Conservation (phyloP, 37 sponge, comb jelly and placozoan genomes). For the Agelas oroides region DNA sequence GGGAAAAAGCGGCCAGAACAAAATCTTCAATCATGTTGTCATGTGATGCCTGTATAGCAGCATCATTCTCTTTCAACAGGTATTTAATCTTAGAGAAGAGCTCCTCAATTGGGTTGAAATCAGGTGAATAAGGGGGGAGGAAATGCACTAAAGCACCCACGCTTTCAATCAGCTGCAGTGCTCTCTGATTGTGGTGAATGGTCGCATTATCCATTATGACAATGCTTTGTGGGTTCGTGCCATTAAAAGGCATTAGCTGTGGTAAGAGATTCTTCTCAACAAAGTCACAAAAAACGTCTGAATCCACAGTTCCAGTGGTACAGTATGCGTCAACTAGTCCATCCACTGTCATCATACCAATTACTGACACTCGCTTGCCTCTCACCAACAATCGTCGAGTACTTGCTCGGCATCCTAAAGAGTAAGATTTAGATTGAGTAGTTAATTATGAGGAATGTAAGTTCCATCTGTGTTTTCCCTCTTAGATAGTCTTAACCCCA, state of each 20-base stretch:
- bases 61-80: slow-evolving; percentile 1
- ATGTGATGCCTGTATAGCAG: too few species aligned
- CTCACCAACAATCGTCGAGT: background rate
- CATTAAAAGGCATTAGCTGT: slow-evolving; percentile 1
- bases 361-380: background rate
- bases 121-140: slow-evolving; percentile 9
- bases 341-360: background rate
- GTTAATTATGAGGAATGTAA: too few species aligned
- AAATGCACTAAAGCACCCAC: slow-evolving; percentile 11
- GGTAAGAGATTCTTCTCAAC: background rate
- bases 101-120: slow-evolving; percentile 5
- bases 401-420: background rate
- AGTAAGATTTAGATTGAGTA: too few species aligned
- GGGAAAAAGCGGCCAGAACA: too few species aligned
- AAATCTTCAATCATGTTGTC: too few species aligned
- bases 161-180: background rate
- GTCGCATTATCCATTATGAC: background rate
- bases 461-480: too few species aligned
- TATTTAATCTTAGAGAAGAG: slow-evolving; percentile 34
- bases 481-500: too few species aligned
- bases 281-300: slow-evolving; percentile 14
- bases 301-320: background rate
- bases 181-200: background rate
- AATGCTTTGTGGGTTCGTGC: slow-evolving; percentile 4
- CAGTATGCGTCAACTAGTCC: background rate